Evolutionary conservation across 2,888 invertebrate species (phyloP).

Genomic region (Drosophila cracens): DNA sequence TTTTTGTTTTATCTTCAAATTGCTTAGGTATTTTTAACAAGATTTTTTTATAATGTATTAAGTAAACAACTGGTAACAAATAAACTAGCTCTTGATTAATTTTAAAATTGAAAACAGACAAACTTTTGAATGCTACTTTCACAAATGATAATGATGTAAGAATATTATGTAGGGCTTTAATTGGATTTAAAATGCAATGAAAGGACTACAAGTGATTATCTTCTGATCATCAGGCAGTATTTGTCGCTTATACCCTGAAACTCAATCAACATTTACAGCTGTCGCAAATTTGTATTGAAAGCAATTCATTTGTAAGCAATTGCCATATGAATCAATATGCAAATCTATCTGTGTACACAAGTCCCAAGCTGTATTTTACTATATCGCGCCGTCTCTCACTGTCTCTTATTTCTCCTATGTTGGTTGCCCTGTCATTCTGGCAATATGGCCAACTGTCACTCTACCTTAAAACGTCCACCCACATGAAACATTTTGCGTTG

Average conservation of each 20-base stretch:
- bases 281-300: slow-evolving; percentile 47
- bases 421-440: slow-evolving; percentile 30
- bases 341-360: slow-evolving; percentile 40
- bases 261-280: slow-evolving; percentile 54
- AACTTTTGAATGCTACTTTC: not conserved
- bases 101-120: not conserved
- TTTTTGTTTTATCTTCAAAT: not conserved
- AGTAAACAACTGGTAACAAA: not conserved
- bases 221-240: slow-evolving; percentile 16
- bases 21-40: not conserved
- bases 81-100: not conserved
- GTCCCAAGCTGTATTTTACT: slow-evolving; percentile 16
- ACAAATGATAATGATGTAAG: not conserved
- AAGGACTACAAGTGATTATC: slow-evolving; percentile 18
- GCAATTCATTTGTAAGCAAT: slow-evolving; percentile 50
- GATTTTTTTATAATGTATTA: too few relatives aligned
- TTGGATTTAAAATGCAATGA: slow-evolving; percentile 3
- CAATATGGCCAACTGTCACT: slow-evolving; percentile 37
- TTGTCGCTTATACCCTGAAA: slow-evolving; percentile 14
- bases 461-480: slow-evolving; percentile 42
- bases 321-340: slow-evolving; percentile 54
- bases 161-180: not conserved
- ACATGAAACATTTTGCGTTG: slow-evolving; percentile 22
- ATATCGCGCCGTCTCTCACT: not conserved
- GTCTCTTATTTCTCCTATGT: not conserved